phyloP scores from a whole-genome alignment of 2,888 invertebrate genomes.

The Punctoribates punctum region DNA sequence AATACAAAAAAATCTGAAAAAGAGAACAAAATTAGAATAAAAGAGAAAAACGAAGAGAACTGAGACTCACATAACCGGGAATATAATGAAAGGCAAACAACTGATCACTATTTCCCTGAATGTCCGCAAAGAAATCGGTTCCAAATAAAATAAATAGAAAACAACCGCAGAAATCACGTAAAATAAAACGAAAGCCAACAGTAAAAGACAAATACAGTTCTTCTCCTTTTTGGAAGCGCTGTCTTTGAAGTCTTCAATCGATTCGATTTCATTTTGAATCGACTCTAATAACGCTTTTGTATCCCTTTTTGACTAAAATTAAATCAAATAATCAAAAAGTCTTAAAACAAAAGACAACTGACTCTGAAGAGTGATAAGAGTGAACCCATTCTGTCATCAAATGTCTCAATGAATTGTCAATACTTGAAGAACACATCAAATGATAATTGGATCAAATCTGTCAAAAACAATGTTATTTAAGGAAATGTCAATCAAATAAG shows the following conservation, averaged over 20 bases:
- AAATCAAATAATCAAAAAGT: neutral
- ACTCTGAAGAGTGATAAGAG: conserved; percentile 35
- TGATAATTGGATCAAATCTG: neutral
- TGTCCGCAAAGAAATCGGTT: too few relatives aligned
- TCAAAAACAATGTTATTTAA: too few relatives aligned
- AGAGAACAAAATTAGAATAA: conserved; percentile 61
- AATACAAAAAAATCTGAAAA: conserved; percentile 43
- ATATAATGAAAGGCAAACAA: too few relatives aligned
- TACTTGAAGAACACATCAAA: neutral
- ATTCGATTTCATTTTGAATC: conserved; percentile 64
- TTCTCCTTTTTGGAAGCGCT: conserved; percentile 76
- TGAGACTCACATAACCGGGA: neutral
- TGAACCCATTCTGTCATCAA: conserved; percentile 27
- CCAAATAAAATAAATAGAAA: conserved; percentile 59
- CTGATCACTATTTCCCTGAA: too few relatives aligned
- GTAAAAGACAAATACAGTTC: conserved; percentile 50
- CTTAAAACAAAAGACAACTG: neutral
- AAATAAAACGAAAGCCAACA: neutral
- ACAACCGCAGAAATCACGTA: conserved; percentile 64
- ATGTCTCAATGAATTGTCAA: neutral
- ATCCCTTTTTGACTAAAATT: conserved; percentile 44
- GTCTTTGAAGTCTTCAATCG: conserved; percentile 73
- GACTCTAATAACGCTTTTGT: conserved; percentile 46
- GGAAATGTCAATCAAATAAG: too few relatives aligned
- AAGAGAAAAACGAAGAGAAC: conserved; percentile 68